Base-by-base conservation (phyloP, 64 coral and sea anemone species). In the Pocillopora verrucosa region DNA sequence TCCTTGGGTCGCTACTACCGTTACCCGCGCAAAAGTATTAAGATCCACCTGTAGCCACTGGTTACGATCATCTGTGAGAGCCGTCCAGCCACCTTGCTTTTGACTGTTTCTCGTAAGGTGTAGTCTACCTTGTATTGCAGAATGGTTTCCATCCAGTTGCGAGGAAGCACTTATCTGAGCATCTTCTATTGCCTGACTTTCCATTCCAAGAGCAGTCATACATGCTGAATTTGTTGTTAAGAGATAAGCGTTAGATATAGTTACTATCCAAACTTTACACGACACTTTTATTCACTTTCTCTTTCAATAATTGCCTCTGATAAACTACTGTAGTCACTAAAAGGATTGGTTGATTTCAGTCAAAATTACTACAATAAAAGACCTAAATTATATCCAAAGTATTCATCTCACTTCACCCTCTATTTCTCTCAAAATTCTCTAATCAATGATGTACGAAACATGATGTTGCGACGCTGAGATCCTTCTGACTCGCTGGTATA, bases 11-110 rank as follows among this genome's bases (percentile, higher is more conserved):
- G 67, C 67, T 70, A 70, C 9, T 11, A 20, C 20, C 11, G 67
- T 70, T 24, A 70, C 67, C 25, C 67, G 67, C 10, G 67, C 25
- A 24, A 25, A 70, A 24, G 20, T 57, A 24, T 24, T 24, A 30
- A 70, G 22, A 70, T 70, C 67, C 67, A 70, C 67, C 9, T 70
- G 67, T 11, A 80, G 78, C 51, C 51, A 80, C 11, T 57, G 56
- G 17, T 36, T 80, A 61, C 45, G 78, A 80, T 80, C 78, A 80
- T 25, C 30, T 57, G 4, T 57, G 11, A 80, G 38, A 80, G 78
- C 51, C 15, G 37, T 12, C 78, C 78, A 80, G 51, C 15, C 38
- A 14, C 60, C 24, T 16, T 22, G 25, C 60, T 22, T 57, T 25
- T 13, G 25, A 17, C 17, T 45, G 12, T 57, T 14, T 12, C 16